Evolutionary conservation across 2,113 vertebrate genomes (phyloP).

Genomic region (Sakesphorus luctuosus): DNA sequence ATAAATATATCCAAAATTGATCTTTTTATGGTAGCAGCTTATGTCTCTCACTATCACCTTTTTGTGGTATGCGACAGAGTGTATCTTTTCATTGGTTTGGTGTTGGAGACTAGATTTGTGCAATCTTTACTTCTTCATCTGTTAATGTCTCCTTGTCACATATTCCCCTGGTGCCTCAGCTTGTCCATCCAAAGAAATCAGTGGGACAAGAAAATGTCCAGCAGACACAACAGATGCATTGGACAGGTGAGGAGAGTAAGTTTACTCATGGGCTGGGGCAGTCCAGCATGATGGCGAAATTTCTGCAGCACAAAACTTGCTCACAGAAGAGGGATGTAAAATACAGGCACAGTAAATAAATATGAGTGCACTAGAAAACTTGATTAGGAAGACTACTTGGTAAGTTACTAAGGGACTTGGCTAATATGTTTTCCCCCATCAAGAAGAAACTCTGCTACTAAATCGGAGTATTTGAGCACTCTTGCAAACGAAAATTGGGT

Average conservation of each 20-base stretch:
- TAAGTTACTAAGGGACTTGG: not conserved
- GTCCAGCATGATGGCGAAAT: not conserved
- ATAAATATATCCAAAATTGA: not conserved
- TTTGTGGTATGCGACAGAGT: not conserved
- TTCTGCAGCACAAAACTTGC: not conserved
- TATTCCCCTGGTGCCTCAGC: not conserved
- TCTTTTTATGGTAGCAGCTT: not conserved
- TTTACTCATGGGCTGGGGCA: not conserved
- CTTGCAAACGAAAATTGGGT: not conserved
- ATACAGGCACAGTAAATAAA: not conserved
- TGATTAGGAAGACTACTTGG: not conserved
- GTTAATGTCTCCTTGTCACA: not conserved
- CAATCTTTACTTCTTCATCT: not conserved
- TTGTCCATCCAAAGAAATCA: not conserved
- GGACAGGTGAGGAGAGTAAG: not conserved
- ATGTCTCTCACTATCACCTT: not conserved
- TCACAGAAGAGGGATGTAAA: not conserved
- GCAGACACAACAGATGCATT: not conserved
- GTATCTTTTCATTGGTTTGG: not conserved
- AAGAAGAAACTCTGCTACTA: not conserved
- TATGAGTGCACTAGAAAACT: not conserved
- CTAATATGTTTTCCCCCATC: not conserved
- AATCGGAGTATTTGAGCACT: not conserved
- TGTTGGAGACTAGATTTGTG: not conserved
- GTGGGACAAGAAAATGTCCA: not conserved